A percentile compares a stretch with the other conserved stretches of the same genome.
phyloP scores from a whole-genome alignment of 1,140 invertebrate species.

The Aradophagus sp. region DNA sequence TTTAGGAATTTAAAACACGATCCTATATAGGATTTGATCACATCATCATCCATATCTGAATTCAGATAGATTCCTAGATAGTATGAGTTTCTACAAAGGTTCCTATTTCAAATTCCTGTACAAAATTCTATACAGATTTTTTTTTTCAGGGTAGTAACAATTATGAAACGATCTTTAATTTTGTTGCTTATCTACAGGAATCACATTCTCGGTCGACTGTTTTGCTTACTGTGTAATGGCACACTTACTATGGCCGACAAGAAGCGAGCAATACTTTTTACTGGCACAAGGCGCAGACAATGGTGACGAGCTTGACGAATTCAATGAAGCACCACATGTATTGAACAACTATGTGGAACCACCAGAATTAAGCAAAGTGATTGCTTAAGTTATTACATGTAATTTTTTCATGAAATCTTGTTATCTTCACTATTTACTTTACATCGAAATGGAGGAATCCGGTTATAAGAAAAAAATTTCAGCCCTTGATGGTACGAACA shows the following conservation, averaged over 20 bases:
- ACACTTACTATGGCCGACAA: conserved; percentile 93
- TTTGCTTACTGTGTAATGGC: conserved; percentile 95
- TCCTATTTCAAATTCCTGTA: too few relatives aligned
- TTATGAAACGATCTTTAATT: conserved; percentile 6
- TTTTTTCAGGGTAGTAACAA: too few relatives aligned
- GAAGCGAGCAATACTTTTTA: conserved; percentile 92
- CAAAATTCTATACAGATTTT: too few relatives aligned
- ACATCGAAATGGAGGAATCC: not conserved
- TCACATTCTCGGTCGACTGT: conserved; percentile 95
- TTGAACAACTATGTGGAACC: conserved; percentile 79
- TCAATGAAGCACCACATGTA: conserved; percentile 93
- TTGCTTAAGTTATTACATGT: conserved; percentile 62
- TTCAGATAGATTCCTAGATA: too few relatives aligned
- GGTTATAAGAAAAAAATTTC: too few relatives aligned
- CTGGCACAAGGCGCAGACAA: conserved; percentile 82
- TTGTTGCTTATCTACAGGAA: conserved; percentile 78
- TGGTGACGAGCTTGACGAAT: conserved; percentile 90
- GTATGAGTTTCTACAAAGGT: too few relatives aligned
- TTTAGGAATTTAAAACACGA: too few relatives aligned
- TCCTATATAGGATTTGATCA: too few relatives aligned
- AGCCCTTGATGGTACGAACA: not conserved
- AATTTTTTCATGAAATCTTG: conserved; percentile 9
- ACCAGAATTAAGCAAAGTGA: conserved; percentile 71
- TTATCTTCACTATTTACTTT: not conserved
- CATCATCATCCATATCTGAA: too few relatives aligned